Percentiles rank a stretch among this genome's conserved stretches.
Conservation (phyloP, 1,140 invertebrate species). For the Aphidius gifuensis region DNA sequence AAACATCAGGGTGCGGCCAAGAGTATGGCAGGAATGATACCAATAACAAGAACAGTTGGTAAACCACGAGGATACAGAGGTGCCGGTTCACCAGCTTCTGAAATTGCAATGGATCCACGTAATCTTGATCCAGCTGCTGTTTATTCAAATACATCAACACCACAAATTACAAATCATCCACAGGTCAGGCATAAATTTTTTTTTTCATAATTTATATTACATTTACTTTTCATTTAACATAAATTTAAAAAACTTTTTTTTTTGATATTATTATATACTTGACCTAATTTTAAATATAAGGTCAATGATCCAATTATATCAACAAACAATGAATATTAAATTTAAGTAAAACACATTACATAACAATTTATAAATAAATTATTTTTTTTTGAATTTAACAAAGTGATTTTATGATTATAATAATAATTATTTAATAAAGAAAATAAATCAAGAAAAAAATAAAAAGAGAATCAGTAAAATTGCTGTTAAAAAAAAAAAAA, state of each 20-base stretch:
- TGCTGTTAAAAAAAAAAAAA: too few relatives aligned
- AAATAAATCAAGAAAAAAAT: too few relatives aligned
- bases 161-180: slow-evolving; percentile 21
- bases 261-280: neutral
- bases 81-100: slow-evolving; percentile 32
- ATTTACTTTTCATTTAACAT: too few relatives aligned
- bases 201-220: neutral
- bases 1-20: slow-evolving; percentile 37
- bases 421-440: too few relatives aligned
- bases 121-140: slow-evolving; percentile 32
- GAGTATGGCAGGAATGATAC: slow-evolving; percentile 43
- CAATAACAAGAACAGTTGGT: slow-evolving; percentile 28
- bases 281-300: neutral
- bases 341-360: too few relatives aligned
- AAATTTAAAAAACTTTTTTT: neutral
- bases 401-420: too few relatives aligned
- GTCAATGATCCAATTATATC: too few relatives aligned
- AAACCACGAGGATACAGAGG: slow-evolving; percentile 24
- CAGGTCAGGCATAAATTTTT: slow-evolving; percentile 9
- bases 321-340: too few relatives aligned
- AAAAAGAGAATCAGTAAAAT: too few relatives aligned
- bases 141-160: slow-evolving; percentile 3
- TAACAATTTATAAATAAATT: too few relatives aligned
- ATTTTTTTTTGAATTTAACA: too few relatives aligned
- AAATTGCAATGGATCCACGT: slow-evolving; percentile 48